phyloP scores from a whole-genome alignment of 2,113 vertebrate species.

The Sterna hirundo region DNA sequence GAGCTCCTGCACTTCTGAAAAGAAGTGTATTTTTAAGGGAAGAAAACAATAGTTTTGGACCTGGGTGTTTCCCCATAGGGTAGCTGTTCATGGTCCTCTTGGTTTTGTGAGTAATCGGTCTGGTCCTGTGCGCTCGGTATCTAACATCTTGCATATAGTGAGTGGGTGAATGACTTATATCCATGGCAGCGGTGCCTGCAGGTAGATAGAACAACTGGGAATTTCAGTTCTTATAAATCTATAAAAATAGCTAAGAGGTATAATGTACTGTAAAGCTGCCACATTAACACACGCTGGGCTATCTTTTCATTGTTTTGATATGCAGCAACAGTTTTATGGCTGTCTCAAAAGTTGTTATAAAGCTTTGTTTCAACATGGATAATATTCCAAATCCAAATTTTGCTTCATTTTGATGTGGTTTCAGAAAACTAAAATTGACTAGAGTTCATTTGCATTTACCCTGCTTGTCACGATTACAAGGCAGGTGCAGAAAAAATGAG shows the following conservation, averaged over 20 bases:
- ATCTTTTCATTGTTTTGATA: constrained; percentile 41
- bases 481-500: constrained; percentile 12
- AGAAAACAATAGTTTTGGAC: neutral
- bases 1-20: constrained; percentile 28
- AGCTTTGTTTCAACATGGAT: neutral
- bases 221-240: constrained; percentile 23
- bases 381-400: constrained; percentile 24
- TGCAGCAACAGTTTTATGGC: constrained; percentile 11
- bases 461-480: constrained; percentile 39
- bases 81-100: neutral
- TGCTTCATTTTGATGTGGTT: constrained; percentile 47
- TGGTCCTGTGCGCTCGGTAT: neutral
- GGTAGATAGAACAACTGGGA: neutral
- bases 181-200: neutral
- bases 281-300: neutral
- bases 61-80: neutral
- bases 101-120: neutral
- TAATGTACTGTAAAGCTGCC: constrained; percentile 7
- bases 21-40: neutral
- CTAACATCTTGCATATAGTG: neutral
- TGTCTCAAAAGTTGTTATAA: constrained; percentile 10
- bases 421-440: constrained; percentile 41
- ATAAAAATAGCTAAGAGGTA: constrained; percentile 11
- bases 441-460: neutral
- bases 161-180: constrained; percentile 1